Evolutionary conservation across 2,797 vertebrate species (phyloP).

Genomic region (Enteromius trimaculatus): DNA sequence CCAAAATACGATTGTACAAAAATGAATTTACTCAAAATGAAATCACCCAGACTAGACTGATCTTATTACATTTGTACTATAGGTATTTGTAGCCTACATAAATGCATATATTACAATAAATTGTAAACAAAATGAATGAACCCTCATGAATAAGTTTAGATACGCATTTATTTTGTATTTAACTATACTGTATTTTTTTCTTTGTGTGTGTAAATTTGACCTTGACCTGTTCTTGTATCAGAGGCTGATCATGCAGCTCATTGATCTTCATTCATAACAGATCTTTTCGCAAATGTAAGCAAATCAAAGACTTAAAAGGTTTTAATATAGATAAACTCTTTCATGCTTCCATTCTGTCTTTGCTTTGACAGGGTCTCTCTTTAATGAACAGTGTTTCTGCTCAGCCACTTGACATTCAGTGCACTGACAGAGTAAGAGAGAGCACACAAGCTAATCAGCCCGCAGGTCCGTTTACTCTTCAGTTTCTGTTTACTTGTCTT

Average conservation of each 20-base stretch:
- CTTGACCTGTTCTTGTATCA: neutral
- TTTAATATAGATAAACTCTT: constrained; percentile 6
- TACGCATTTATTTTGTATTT: too few species aligned
- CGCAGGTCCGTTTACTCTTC: neutral
- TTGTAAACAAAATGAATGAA: neutral
- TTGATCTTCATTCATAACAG: neutral
- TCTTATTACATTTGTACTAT: neutral
- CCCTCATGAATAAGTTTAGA: neutral
- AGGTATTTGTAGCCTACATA: neutral
- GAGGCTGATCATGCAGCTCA: neutral
- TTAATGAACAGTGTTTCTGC: constrained; percentile 25
- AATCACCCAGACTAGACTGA: neutral
- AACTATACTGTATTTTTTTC: neutral
- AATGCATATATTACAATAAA: neutral
- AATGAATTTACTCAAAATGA: neutral
- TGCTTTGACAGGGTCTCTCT: constrained; percentile 26
- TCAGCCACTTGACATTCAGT: constrained; percentile 41
- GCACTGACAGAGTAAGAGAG: constrained; percentile 19
- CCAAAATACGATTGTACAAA: neutral
- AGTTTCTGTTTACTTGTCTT: constrained; percentile 15
- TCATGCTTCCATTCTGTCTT: neutral
- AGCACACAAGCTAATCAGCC: constrained; percentile 24
- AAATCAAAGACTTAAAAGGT: neutral
- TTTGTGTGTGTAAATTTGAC: neutral
- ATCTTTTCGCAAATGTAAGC: neutral